Evolutionary conservation across 2,888 invertebrate species (phyloP), one percentile per base, ranked within the genome.

Genomic region (Hirtodrosophila cameraria): DNA sequence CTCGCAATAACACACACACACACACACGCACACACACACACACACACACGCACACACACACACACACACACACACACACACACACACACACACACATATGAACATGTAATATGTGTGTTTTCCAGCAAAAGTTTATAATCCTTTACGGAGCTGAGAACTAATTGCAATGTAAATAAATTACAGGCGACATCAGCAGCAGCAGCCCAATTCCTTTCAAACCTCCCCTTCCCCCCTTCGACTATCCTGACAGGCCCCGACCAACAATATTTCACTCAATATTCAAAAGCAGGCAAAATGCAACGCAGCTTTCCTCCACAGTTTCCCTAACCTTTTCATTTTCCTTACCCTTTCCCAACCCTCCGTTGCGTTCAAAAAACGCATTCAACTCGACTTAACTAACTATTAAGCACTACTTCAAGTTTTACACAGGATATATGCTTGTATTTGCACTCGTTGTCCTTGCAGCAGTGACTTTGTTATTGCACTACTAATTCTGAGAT

Each of bases 131-230:
- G 73, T 83, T 83, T 84, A 81, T 88, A 88, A 88, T 88, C 87
- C 80, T 83, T 88, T 76, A 80, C 81, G 80, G 82, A 86, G 86
- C 86, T 84, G 84, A 76, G 79, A 88, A 86, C 88, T 88, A 88
- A 88, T 88, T 88, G 88, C 88, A 86, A 84, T 87, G 86, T 81
- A 86, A 88, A 88, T 88, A 88, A 88, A 88, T 88, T 88, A 88
- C 87, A 70, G 69, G 71, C 75, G 76, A 82, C 84, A 72, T 78
- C 69, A 69, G 76, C 71, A 66, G 67, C 58, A 54, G 39, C 57
- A 68, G 60, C 59, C 60, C 35, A 12, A 0, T 11, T 16, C 30
- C 27, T 15, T 5, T 1, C 11, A 27, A 15, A 15, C 5, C 5
- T 15, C 6, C 20, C 28, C 2, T 6, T 1, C 2, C 9, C 3